A percentile compares a stretch with the other conserved stretches of the same genome.
phyloP scores from a whole-genome alignment of 2,888 invertebrate genomes.

The Salticus scenicus region DNA sequence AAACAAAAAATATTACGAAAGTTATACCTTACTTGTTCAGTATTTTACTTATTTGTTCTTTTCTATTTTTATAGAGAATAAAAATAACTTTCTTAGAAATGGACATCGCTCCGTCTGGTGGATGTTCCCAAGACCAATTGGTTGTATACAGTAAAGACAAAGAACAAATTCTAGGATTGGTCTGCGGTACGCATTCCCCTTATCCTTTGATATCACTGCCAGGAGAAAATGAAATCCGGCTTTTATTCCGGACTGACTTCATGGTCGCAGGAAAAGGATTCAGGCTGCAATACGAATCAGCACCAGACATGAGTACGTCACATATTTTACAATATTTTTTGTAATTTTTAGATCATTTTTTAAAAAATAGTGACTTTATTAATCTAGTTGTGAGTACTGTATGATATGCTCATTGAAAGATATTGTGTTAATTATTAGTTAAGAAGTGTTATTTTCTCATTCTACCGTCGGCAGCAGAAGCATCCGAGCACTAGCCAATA shows the following conservation, averaged over 20 bases:
- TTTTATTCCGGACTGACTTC: slow-evolving; percentile 33
- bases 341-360: no score
- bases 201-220: slow-evolving; percentile 19
- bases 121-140: slow-evolving; percentile 32
- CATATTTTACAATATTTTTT: no score
- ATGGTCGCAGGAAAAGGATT: slow-evolving; percentile 42
- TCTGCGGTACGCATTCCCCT: slow-evolving; percentile 23
- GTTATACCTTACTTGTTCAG: no score
- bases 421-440: no score
- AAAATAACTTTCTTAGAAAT: slow-evolving; percentile 45
- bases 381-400: no score
- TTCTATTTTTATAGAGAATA: slow-evolving; percentile 12
- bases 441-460: no score
- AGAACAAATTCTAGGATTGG: not conserved
- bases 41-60: no score
- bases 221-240: slow-evolving; percentile 29
- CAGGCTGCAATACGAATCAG: slow-evolving; percentile 9
- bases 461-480: no score
- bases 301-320: slow-evolving; percentile 2
- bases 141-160: slow-evolving; percentile 31
- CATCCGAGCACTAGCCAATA: no score
- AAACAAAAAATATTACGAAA: no score
- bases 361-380: no score
- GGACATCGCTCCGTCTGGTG: slow-evolving; percentile 25
- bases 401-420: no score